Percentiles rank a stretch among this genome's conserved stretches.
Conservation (phyloP, 2,797 vertebrate genomes). For the Lithobates pipiens region DNA sequence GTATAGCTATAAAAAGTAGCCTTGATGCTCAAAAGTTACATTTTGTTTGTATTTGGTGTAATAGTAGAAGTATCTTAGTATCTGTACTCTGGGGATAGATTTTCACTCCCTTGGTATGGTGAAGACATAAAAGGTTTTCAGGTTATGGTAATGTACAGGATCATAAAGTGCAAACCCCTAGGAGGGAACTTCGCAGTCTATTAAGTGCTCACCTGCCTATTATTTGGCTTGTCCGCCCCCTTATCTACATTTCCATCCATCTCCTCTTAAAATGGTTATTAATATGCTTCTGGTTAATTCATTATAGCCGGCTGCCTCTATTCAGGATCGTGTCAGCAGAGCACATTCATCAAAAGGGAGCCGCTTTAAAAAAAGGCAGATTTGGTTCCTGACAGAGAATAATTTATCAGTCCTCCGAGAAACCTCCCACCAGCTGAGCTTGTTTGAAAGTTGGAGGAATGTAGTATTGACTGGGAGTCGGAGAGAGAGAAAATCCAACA, state of each 20-base stretch:
- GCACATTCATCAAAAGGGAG: conserved; percentile 73
- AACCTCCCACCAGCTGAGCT: conserved; percentile 65
- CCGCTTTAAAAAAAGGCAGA: conserved; percentile 70
- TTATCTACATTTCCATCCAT: conserved; percentile 67
- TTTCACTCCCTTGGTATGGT: too few relatives aligned
- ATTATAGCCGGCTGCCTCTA: conserved; percentile 69
- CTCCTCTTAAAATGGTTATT: conserved; percentile 68
- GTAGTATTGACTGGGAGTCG: conserved; percentile 61
- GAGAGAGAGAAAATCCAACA: conserved; percentile 40
- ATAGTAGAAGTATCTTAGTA: too few relatives aligned
- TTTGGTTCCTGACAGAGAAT: conserved; percentile 77
- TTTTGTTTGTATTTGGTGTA: too few relatives aligned
- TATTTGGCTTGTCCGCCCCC: conserved; percentile 65
- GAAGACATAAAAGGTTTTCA: too few relatives aligned
- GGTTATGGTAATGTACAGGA: too few relatives aligned
- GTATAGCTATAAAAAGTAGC: too few relatives aligned
- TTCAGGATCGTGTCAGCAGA: conserved; percentile 69
- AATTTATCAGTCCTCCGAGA: conserved; percentile 73
- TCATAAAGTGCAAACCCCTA: neutral
- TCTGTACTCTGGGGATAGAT: too few relatives aligned
- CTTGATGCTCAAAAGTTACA: too few relatives aligned
- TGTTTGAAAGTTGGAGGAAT: conserved; percentile 64
- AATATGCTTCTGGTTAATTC: conserved; percentile 70
- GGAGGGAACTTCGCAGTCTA: conserved; percentile 60
- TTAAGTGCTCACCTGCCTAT: conserved; percentile 66